Conservation (phyloP, 2,888 invertebrate genomes). For the Spatulosminthurus flaviceps region DNA sequence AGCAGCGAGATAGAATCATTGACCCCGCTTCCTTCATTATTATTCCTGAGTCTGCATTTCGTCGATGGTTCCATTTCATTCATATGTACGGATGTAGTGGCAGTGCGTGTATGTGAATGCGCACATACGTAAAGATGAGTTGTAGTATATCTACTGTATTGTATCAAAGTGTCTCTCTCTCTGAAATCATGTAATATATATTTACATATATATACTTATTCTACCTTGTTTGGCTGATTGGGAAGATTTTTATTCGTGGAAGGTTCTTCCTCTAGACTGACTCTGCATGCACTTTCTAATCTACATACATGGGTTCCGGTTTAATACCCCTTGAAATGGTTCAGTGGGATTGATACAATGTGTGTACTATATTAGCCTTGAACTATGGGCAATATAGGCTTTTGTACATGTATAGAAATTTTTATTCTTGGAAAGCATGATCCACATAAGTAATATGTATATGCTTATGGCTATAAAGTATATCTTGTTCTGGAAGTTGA, state of each 20-base stretch:
- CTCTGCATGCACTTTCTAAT: not conserved
- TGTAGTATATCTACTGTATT: no score
- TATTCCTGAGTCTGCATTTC: conserved; percentile 29
- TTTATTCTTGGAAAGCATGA: no score
- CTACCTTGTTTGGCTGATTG: conserved; percentile 6
- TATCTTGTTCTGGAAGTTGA: not conserved
- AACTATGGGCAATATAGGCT: no score
- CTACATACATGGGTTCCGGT: conserved; percentile 13
- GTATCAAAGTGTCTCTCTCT: no score
- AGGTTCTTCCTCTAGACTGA: not conserved
- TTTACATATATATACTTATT: no score
- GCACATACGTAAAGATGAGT: no score
- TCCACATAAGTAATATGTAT: no score
- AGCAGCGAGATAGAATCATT: conserved; percentile 20
- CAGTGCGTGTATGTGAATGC: no score
- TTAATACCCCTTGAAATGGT: not conserved
- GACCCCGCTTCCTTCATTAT: conserved; percentile 29
- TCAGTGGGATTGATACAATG: not conserved
- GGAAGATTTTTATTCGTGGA: not conserved
- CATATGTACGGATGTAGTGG: no score
- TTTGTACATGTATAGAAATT: no score
- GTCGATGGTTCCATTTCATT: conserved; percentile 6
- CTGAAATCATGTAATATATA: no score
- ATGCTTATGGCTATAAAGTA: not conserved
- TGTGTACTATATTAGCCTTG: not conserved